Percentiles rank a stretch among this genome's conserved stretches.
Evolutionary conservation across 2,888 invertebrate genomes (phyloP).

Genomic region (Torymus texanus): DNA sequence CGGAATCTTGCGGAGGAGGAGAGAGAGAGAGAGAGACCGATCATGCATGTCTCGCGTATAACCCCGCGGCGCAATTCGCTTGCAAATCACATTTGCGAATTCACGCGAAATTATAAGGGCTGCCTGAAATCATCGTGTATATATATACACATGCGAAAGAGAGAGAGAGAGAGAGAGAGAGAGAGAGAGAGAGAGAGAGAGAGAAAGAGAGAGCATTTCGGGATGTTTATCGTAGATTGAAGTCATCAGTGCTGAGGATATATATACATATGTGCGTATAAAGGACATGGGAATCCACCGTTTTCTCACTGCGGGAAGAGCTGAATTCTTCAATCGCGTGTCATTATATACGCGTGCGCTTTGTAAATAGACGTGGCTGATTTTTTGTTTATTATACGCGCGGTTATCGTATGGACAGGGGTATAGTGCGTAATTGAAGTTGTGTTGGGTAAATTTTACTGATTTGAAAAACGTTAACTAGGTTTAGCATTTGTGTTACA

Average conservation of each 20-base stretch:
- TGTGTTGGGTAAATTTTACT: no score
- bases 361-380: no score
- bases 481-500: no score
- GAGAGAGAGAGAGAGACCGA: conserved; percentile 47
- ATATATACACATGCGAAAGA: neutral
- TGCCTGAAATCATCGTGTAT: conserved; percentile 47
- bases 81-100: conserved; percentile 55
- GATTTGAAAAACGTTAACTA: no score
- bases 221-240: conserved; percentile 49
- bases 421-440: no score
- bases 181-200: neutral
- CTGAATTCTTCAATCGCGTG: conserved; percentile 24
- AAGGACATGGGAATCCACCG: conserved; percentile 22
- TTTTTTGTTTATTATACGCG: no score
- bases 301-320: neutral
- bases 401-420: no score
- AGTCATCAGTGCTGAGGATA: conserved; percentile 31
- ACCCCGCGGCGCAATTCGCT: conserved; percentile 45
- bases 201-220: conserved; percentile 10
- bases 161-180: neutral
- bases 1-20: neutral
- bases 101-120: conserved; percentile 52
- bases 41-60: conserved; percentile 60
- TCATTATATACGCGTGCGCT: neutral
- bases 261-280: neutral